phyloP scores from a whole-genome alignment of 30 jellyfish, hydroid and myxozoan genomes.

The Aurelia sp. region DNA sequence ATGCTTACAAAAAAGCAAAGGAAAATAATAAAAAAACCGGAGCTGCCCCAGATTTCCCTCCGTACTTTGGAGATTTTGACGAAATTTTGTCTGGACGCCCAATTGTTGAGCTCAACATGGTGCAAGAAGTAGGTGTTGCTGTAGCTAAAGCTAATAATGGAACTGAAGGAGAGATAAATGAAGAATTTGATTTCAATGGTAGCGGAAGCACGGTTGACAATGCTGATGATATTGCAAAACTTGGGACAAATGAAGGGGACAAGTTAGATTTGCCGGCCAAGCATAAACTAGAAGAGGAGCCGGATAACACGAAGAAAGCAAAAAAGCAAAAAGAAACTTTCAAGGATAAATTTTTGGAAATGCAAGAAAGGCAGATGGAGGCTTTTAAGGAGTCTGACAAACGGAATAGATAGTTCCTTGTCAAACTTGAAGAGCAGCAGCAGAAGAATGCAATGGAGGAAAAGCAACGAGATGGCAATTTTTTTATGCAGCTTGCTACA shows the following conservation, averaged over 20 bases:
- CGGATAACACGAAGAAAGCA: conserved; percentile 7
- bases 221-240: background rate
- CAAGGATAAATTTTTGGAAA: conserved; percentile 37
- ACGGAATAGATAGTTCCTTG: conserved; percentile 21
- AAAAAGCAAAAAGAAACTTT: too few relatives aligned
- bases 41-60: too few relatives aligned
- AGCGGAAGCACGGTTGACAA: too few relatives aligned
- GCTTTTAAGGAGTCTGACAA: conserved; percentile 31
- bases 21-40: conserved; percentile 63
- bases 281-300: too few relatives aligned
- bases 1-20: too few relatives aligned
- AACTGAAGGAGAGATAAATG: background rate
- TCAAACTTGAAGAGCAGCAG: conserved; percentile 45
- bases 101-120: conserved; percentile 27
- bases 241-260: too few relatives aligned
- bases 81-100: conserved; percentile 33
- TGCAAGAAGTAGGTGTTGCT: conserved; percentile 33
- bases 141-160: background rate
- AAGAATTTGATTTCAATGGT: too few relatives aligned
- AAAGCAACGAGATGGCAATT: conserved; percentile 30
- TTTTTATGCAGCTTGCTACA: conserved; percentile 36
- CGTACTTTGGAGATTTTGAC: conserved; percentile 13
- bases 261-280: too few relatives aligned
- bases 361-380: conserved; percentile 48
- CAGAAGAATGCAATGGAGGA: conserved; percentile 17